Evolutionary conservation across 2,888 invertebrate species (phyloP).

Genomic region (Hirtodrosophila alboralis): DNA sequence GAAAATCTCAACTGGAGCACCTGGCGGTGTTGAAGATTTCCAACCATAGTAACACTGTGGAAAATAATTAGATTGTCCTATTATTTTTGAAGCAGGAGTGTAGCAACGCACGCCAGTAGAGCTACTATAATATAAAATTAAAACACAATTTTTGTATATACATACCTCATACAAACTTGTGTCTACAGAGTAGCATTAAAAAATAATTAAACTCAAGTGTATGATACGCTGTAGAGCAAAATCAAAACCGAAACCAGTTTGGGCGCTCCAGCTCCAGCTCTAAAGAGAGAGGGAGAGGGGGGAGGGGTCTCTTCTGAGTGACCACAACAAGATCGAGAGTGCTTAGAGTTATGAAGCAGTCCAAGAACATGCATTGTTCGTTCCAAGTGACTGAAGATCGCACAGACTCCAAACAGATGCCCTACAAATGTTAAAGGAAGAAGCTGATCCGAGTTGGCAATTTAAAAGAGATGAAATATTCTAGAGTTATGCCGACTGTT

Average conservation of each 20-base stretch:
- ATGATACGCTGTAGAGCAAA: constrained; percentile 46
- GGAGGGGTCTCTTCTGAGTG: constrained; percentile 9
- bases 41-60: too few relatives aligned
- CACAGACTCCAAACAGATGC: constrained; percentile 49
- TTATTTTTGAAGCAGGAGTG: too few relatives aligned
- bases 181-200: constrained; percentile 18
- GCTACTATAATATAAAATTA: too few relatives aligned
- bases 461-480: too few relatives aligned
- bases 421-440: constrained; percentile 61
- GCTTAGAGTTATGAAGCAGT: constrained; percentile 49
- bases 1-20: too few relatives aligned
- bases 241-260: constrained; percentile 65
- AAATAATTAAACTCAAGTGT: constrained; percentile 57
- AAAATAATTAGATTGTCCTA: too few relatives aligned
- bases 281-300: constrained; percentile 4
- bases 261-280: constrained; percentile 5
- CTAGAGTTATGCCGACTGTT: too few relatives aligned
- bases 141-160: too few relatives aligned
- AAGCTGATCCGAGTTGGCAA: constrained; percentile 8
- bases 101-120: too few relatives aligned
- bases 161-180: background rate
- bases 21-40: too few relatives aligned
- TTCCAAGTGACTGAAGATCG: constrained; percentile 47
- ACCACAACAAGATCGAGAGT: constrained; percentile 68
- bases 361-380: constrained; percentile 61